Base-by-base conservation (phyloP, 2,113 vertebrate species). In the Xenopus laevis region DNA sequence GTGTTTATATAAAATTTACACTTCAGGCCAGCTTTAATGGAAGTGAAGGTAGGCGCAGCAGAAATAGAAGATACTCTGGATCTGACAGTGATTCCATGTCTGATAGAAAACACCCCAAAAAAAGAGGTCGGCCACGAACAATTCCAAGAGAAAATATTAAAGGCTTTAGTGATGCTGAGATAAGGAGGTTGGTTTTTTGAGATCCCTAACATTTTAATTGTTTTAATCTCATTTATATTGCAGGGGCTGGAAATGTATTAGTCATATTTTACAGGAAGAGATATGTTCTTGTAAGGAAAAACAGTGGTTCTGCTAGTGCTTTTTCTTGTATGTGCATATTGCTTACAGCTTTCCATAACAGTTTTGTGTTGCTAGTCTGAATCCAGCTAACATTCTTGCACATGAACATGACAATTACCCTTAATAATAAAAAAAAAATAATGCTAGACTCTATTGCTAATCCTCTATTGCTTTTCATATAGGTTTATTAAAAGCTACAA, bases 401-500 rank as follows among this genome's bases (percentile, higher is more conserved):
- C 6, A 7, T 40, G 33, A 5, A 9, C 8, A 27, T 40, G 8
- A 5, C 6, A 40, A 40, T 40, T 40, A 40, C 33, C 8, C 33
- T 4, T 40, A 40, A 40, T 40, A 27, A 27, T 40, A 7, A 40
- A 40, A 40, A 40, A 40, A 40, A 40, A 40, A 40, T 7, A 40
- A 40, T 40, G 23, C 23, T 27, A 40, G 33, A 7, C 8, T 40
- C 33, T n/a, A n/a, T n/a, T n/a, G n/a, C n/a, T n/a, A n/a, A n/a
- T 40, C 33, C 33, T 4, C 33, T 40, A 9, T 50, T 50, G 15
- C 15, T 50, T 7, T 30, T n/a, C 8, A 12, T 40, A 21, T 88
- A 99, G 97, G 87, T 99, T 99, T 91, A 97, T 99, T 82, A 99
- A 98, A 88, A 99, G 97, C 85, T 99, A 99, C 83, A 99, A 99